Percentiles rank a stretch among this genome's conserved stretches.
These are phyloP conservation scores for Peromyscus maniculatus DNA, from an alignment of 2,113 vertebrate genomes.

Conservation along the genomic window DNA sequence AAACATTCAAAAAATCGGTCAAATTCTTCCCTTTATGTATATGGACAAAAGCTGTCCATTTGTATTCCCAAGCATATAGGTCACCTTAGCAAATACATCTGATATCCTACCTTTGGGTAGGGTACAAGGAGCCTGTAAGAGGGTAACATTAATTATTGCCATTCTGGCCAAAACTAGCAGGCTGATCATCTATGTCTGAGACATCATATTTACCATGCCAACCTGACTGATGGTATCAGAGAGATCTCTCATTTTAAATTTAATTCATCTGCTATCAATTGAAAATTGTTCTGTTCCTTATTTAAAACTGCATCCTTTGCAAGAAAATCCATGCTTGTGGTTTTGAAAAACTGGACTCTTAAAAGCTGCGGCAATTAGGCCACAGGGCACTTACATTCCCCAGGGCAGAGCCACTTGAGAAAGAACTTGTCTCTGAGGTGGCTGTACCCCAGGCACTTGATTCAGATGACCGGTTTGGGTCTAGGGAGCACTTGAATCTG, in stretches of 20 bases:
- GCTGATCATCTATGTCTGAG: not conserved
- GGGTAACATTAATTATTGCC: not conserved
- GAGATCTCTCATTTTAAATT: not conserved
- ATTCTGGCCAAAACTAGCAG: not conserved
- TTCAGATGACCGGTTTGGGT: not conserved
- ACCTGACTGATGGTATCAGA: not conserved
- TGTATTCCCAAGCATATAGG: not conserved
- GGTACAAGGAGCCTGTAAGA: not conserved
- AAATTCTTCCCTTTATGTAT: not conserved
- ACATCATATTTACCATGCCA: not conserved
- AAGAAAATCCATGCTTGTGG: conserved; percentile 30
- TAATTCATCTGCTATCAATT: conserved; percentile 14
- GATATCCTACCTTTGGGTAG: not conserved
- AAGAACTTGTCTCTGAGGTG: not conserved
- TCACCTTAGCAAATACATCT: not conserved
- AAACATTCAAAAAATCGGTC: not conserved
- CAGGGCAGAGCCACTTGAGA: not conserved
- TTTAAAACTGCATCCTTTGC: conserved; percentile 34
- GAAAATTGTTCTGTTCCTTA: conserved; percentile 33
- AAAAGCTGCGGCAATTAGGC: not conserved
- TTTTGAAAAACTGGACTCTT: conserved; percentile 22
- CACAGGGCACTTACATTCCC: not conserved
- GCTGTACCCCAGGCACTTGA: not conserved
- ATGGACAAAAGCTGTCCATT: not conserved
- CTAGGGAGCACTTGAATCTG: not conserved